Base-by-base conservation (phyloP, 2,888 invertebrate genomes). In the Julus scanicus region DNA sequence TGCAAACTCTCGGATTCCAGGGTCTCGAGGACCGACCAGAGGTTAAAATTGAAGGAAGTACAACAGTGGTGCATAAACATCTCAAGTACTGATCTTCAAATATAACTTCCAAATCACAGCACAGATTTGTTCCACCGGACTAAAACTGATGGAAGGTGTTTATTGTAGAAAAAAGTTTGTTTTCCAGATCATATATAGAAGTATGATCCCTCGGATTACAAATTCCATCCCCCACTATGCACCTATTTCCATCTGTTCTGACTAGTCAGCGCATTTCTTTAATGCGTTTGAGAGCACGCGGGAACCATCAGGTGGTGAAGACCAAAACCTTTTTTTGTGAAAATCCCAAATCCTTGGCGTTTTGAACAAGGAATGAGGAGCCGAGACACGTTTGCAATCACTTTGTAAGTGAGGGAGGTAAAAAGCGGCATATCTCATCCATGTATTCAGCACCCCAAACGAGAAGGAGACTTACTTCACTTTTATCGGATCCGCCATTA, bases 401-500 rank as follows among this genome's bases (percentile, higher is more conserved):
- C 63, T 63, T 63, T 63, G 63, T 63, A 17, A 63, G 63, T 63
- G 63, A 63, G 63, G 13, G 63, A 63, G 63, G 63, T n/a, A 4
- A 63, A 63, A 63, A n/a, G 20, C 63, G 17, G 63, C n/a, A 63
- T 63, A 63, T 63, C 63, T 63, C 63, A 17, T 63, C 63, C 13
- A 17, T n/a, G 63, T 63, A 63, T 63, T n/a, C 63, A 63, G 63
- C 63, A 63, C 63, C 63, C 63, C 63, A 63, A 63, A 63, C 6
- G 53, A 63, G 63, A n/a, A 63, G 63, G 63, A 63, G 63, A 63
- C 63, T 63, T 63, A 63, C 63, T 63, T 63, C 63, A 63, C 63
- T 63, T 63, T 63, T 63, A 63, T 63, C 63, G 63, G 63, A 63
- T 63, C 63, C 63, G n/a, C 63, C 63, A 63, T 63, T 63, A 63